Evolutionary conservation across 2,113 vertebrate genomes (phyloP), one percentile per base, ranked within the genome.

Genomic region (Chrysemys picta): DNA sequence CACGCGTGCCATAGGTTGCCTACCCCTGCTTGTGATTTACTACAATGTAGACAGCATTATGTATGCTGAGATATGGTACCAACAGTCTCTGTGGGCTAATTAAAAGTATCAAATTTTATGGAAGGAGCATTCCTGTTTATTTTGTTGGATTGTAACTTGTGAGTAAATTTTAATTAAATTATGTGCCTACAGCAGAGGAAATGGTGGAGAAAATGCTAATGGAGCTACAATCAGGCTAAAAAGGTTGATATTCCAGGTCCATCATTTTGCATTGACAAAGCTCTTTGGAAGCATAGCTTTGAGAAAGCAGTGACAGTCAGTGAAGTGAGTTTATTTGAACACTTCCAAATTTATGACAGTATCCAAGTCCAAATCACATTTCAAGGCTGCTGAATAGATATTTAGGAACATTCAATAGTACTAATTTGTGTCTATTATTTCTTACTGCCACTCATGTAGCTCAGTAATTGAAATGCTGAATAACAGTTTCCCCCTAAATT

Each of bases 401-500:
- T 82, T 94, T 96, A 96, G 82, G 84, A 94, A 93, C 29, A 89
- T 95, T 97, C 95, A 97, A 54, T 91, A 93, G 82, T 86, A 93
- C 93, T 97, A 97, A 98, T 98, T 98, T 97, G 81, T 84, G 78
- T 94, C 95, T 97, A 90, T 97, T 98, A 97, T 97, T 98, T 98
- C 94, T 97, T 95, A 94, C 86, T 97, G 94, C 72, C 94, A 92
- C 79, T 97, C 90, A 90, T 95, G 89, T 86, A 95, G 47, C 82
- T 96, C 85, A 92, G 84, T 97, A 98, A 98, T 97, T 98, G 97
- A 97, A 98, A 97, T 96, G 93, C 94, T 97, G 88, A 96, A 94
- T 95, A 98, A 98, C 82, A 97, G 79, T 98, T 98, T 98, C 96
- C 93, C 83, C 93, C 94, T 96, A 96, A 97, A 84, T 98, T 98